A percentile compares a stretch with the other conserved stretches of the same genome.
Conservation (phyloP, 2,113 vertebrate species). For the Cyphomyrus discorhynchus region DNA sequence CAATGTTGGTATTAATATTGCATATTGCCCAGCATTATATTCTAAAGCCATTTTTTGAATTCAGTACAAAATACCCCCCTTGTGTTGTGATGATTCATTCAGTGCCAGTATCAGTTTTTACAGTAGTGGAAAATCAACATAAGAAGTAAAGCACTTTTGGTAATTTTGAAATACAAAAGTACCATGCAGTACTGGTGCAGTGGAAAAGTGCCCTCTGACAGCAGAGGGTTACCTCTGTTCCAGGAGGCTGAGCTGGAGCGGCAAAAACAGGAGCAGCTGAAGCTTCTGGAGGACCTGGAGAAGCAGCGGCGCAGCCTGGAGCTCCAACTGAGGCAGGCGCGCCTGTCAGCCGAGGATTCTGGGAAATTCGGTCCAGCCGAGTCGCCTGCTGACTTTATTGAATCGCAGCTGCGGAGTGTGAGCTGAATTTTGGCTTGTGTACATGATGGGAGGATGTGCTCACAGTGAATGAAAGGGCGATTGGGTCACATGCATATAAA, state of each 20-base stretch:
- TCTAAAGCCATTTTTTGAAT: neutral
- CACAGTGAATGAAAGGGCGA: neutral
- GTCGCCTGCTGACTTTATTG: neutral
- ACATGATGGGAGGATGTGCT: neutral
- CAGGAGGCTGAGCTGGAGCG: conserved; percentile 68
- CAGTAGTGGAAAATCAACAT: neutral
- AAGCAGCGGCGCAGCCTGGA: conserved; percentile 68
- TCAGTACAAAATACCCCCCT: neutral
- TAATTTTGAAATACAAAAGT: neutral
- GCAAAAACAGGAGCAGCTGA: conserved; percentile 74
- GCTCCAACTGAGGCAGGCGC: conserved; percentile 57
- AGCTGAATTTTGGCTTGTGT: neutral
- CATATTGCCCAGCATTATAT: neutral
- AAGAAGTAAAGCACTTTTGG: neutral
- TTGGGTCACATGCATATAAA: neutral
- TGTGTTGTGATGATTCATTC: neutral
- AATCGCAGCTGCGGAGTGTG: neutral
- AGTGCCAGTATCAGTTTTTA: neutral
- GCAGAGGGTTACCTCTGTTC: neutral
- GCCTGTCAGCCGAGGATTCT: conserved; percentile 44
- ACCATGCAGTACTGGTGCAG: neutral
- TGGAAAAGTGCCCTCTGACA: neutral
- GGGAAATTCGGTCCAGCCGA: conserved; percentile 8
- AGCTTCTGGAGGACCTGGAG: conserved; percentile 73
- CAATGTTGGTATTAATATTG: neutral